Conservation (phyloP, 2,797 vertebrate genomes). For the Falco columbarius region DNA sequence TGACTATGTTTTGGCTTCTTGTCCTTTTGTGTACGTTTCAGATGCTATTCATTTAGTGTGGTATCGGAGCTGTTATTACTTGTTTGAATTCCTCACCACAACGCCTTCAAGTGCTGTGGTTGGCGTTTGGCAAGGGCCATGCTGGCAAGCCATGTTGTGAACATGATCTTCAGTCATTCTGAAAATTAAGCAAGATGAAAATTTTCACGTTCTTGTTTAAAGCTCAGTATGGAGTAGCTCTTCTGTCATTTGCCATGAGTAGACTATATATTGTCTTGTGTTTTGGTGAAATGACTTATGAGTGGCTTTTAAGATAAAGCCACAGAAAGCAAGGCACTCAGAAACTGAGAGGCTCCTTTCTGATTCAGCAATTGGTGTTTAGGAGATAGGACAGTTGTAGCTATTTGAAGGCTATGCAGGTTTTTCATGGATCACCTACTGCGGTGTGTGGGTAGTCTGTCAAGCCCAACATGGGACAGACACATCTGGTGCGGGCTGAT, state of each 20-base stretch:
- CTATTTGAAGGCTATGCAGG: not conserved
- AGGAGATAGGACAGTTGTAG: not conserved
- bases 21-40: not conserved
- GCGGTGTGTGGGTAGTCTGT: fast-evolving
- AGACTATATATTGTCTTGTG: not conserved
- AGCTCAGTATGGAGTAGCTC: not conserved
- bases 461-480: fast-evolving
- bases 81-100: not conserved
- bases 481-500: not conserved
- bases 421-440: not conserved
- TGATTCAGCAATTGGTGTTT: not conserved
- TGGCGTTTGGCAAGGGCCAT: not conserved
- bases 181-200: not conserved
- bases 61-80: not conserved
- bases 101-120: not conserved
- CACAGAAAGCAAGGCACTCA: not conserved
- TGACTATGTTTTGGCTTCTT: not conserved
- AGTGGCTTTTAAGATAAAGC: not conserved
- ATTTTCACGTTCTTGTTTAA: not conserved
- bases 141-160: not conserved
- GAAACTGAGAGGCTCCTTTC: not conserved
- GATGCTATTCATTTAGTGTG: not conserved
- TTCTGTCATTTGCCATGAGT: not conserved
- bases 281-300: not conserved
- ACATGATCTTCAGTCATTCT: not conserved